phyloP scores from a whole-genome alignment of 2,888 invertebrate genomes.

The Carpatolechia fugitivella region DNA sequence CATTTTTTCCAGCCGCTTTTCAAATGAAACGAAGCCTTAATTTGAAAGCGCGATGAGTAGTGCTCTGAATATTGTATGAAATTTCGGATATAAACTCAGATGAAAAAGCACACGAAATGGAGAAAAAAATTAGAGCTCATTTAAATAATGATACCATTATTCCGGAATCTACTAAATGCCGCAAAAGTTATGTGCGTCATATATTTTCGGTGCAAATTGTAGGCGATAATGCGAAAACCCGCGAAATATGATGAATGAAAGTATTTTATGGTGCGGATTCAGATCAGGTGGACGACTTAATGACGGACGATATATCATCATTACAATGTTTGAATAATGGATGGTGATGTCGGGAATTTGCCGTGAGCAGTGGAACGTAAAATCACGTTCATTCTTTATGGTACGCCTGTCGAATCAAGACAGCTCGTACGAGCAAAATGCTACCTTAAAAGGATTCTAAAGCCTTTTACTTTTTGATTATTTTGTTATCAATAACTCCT shows the following conservation, averaged over 20 bases:
- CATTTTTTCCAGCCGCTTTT: neutral
- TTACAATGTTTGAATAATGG: slow-evolving; percentile 55
- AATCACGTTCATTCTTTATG: slow-evolving; percentile 24
- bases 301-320: slow-evolving; percentile 55
- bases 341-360: slow-evolving; percentile 37
- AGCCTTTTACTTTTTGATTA: no score
- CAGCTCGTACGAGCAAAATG: neutral
- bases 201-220: slow-evolving; percentile 20
- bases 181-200: slow-evolving; percentile 9
- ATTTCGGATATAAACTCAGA: slow-evolving; percentile 1
- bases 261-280: slow-evolving; percentile 25
- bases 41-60: neutral
- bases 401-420: neutral
- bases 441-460: neutral
- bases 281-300: slow-evolving; percentile 44
- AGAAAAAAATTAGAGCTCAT: slow-evolving; percentile 4
- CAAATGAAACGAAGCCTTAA: neutral
- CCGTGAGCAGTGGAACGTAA: slow-evolving; percentile 24
- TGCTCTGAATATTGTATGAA: neutral
- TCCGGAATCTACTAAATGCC: slow-evolving; percentile 6
- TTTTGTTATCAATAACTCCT: no score
- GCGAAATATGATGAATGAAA: slow-evolving; percentile 41
- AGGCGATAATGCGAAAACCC: slow-evolving; percentile 21
- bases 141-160: slow-evolving; percentile 12
- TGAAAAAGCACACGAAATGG: slow-evolving; percentile 3